Percentiles rank a stretch among this genome's conserved stretches.
Conservation (phyloP, 1,140 invertebrate genomes). For the Meloidogyne exigua region DNA sequence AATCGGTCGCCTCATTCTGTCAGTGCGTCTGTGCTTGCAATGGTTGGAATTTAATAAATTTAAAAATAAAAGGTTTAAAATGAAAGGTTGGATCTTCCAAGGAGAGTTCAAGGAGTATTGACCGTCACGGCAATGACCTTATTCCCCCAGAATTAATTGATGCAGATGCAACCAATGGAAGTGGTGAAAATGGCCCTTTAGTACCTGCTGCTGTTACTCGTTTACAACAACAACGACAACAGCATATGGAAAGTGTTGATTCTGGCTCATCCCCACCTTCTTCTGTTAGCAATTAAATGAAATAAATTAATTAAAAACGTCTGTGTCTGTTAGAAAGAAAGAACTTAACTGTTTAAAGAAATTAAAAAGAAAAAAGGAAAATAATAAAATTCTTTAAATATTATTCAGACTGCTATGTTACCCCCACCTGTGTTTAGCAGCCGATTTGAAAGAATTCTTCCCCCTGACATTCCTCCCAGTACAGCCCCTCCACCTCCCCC, state of each 20-base stretch:
- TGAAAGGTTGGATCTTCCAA: slow-evolving; percentile 10
- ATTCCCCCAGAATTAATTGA: slow-evolving; percentile 22
- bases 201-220: background rate
- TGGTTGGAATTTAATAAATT: background rate
- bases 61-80: background rate
- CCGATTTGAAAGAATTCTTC: slow-evolving; percentile 27
- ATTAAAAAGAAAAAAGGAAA: too few species aligned
- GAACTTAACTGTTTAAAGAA: too few species aligned
- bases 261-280: slow-evolving; percentile 32
- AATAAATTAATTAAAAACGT: too few species aligned
- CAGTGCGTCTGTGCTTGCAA: background rate
- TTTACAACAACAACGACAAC: slow-evolving; percentile 8
- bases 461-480: slow-evolving; percentile 19
- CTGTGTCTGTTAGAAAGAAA: too few species aligned
- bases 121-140: slow-evolving; percentile 23
- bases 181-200: background rate
- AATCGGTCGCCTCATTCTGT: slow-evolving; percentile 17
- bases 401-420: slow-evolving; percentile 28
- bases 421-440: slow-evolving; percentile 35
- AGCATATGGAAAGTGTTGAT: slow-evolving; percentile 22
- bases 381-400: background rate
- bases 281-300: slow-evolving; percentile 9
- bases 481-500: background rate
- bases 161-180: slow-evolving; percentile 2
- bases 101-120: slow-evolving; percentile 21